Base-by-base conservation (phyloP, 2,888 invertebrate genomes). In the Graphium colonna region DNA sequence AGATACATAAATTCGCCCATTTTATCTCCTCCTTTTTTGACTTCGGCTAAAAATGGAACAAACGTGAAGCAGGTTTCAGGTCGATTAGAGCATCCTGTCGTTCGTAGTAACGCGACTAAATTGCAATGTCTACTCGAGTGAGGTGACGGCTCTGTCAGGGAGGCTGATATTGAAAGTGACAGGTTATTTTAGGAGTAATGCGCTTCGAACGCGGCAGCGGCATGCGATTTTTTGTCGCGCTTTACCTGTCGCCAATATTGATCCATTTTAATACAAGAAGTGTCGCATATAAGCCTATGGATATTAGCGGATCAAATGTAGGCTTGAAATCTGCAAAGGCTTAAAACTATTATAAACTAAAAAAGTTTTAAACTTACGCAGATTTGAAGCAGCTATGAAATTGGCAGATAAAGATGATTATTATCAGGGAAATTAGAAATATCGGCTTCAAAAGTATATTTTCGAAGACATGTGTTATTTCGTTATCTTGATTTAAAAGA, bases 91-190 rank as follows among this genome's bases (percentile, higher is more conserved):
- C 33, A 39, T 40, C 41, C 45, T 39, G 55, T 52, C 52, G 47
- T 48, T 40, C 54, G 38, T 53, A 36, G 50, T 62, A 65, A 67
- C 65, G 40, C 60, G 60, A 56, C 68, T 61, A 68, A 73, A 75
- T 74, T 74, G 65, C 64, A 55, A 58, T 67, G 69, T 69, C 67
- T 64, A 45, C 45, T 54, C 54, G 18, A 50, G 54, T 40, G 45
- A 40, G 45, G 45, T 60, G 63, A 59, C 63, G 52, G 48, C 55
- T 51, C 60, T 66, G 68, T 68, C 71, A 68, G 63, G 64, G 65
- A 63, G 65, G 67, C 65, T 68, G 69, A 69, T 64, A 67, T 63
- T 60, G 64, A 62, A 64, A 64, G 62, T 66, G 75, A 73, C 73
- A 71, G 69, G 64, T 68, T 64, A 67, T 71, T 72, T 63, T 64